These are phyloP conservation scores for Castor canadensis DNA, from an alignment of 2,113 vertebrate genomes.

Conservation along the genomic window DNA sequence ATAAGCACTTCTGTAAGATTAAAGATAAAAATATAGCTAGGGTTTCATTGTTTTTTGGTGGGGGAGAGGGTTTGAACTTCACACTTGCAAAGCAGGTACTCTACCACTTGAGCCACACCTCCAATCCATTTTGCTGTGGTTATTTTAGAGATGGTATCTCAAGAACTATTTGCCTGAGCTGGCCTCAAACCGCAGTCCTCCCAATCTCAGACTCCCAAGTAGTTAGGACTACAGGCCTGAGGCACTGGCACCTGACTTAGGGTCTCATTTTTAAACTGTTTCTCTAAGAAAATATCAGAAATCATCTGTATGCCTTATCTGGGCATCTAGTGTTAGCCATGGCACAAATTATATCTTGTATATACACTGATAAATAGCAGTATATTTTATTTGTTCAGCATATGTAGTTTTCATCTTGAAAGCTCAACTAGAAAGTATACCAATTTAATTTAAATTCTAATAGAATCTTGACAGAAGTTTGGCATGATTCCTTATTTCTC, in stretches of 20 bases:
- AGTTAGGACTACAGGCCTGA: no score
- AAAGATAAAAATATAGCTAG: background rate
- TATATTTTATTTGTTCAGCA: background rate
- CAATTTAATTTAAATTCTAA: constrained; percentile 50
- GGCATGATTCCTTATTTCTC: background rate
- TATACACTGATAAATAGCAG: background rate
- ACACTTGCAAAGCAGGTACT: no score
- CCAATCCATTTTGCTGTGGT: no score
- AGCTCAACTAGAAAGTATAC: background rate
- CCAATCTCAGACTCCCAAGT: no score
- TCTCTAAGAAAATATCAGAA: constrained; percentile 10
- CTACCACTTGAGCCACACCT: no score
- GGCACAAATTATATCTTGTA: background rate
- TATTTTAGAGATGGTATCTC: no score
- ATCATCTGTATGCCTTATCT: background rate
- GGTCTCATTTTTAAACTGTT: constrained; percentile 9
- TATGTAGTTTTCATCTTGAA: constrained; percentile 15
- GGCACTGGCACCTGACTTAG: no score
- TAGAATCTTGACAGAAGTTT: constrained; percentile 18
- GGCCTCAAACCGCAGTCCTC: no score
- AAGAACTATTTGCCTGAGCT: no score
- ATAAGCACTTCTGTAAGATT: background rate
- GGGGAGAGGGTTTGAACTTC: no score
- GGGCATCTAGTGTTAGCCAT: background rate
- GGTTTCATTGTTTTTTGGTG: no score